phyloP scores from a whole-genome alignment of 2,797 vertebrate species.

The Antrozous pallidus region DNA sequence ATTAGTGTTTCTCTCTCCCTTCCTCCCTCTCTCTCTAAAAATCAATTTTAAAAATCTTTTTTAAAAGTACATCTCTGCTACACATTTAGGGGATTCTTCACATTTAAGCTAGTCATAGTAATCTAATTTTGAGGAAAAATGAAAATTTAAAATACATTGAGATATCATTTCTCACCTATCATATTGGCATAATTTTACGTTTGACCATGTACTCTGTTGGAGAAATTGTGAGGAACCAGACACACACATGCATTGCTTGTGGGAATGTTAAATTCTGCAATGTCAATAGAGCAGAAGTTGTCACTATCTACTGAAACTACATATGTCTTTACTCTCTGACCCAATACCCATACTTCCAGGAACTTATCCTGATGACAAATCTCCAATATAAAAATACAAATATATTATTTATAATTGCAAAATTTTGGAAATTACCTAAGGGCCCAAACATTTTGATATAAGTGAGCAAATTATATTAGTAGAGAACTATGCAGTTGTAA shows the following conservation, averaged over 20 bases:
- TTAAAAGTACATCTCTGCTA: not conserved
- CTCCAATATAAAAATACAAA: not conserved
- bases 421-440: not conserved
- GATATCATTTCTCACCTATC: not conserved
- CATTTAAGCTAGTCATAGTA: not conserved
- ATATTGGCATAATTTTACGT: not conserved
- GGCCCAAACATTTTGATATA: not conserved
- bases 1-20: no score
- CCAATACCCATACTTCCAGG: not conserved
- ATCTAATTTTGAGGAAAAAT: not conserved
- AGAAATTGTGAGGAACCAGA: not conserved
- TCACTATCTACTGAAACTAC: not conserved
- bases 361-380: not conserved
- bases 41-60: no score
- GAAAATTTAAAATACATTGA: not conserved
- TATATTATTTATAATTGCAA: not conserved
- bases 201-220: not conserved
- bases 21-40: no score
- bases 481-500: not conserved
- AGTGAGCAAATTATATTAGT: not conserved
- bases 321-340: not conserved
- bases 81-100: not conserved
- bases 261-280: not conserved
- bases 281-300: not conserved
- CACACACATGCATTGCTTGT: not conserved